Conservation (phyloP, 1,140 invertebrate genomes). For the Holcopasites calliopsidis region DNA sequence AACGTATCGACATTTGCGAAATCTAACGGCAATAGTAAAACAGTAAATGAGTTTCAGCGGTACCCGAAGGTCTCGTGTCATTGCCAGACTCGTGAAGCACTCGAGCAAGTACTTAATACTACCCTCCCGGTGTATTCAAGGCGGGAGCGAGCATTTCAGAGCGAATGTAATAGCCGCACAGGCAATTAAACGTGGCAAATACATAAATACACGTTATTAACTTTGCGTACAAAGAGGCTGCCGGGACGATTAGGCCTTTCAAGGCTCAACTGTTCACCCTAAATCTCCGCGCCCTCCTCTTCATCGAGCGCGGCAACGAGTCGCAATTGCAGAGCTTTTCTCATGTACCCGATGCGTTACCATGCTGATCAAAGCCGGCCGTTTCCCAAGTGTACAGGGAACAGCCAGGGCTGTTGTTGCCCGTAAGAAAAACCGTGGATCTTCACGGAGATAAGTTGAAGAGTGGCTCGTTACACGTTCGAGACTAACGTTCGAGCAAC, state of each 20-base stretch:
- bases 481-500: not conserved
- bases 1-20: no score
- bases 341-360: conserved; percentile 38
- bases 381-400: conserved; percentile 4
- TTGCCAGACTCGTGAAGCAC: conserved; percentile 46
- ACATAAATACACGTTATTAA: conserved; percentile 75
- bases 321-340: conserved; percentile 45
- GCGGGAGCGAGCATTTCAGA: conserved; percentile 41
- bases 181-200: conserved; percentile 72
- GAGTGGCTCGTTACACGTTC: conserved; percentile 27
- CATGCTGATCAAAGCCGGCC: conserved; percentile 43
- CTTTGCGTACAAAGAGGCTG: conserved; percentile 69
- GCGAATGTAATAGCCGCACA: conserved; percentile 66
- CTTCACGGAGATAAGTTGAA: conserved; percentile 21
- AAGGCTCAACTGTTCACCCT: conserved; percentile 50
- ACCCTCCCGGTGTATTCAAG: conserved; percentile 42
- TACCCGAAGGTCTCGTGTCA: conserved; percentile 42
- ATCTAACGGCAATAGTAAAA: not conserved
- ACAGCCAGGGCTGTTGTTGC: conserved; percentile 26
- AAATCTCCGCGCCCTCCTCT: conserved; percentile 34
- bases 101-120: conserved; percentile 46
- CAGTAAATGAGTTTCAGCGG: no score
- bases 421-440: conserved; percentile 34
- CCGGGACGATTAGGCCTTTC: conserved; percentile 65
- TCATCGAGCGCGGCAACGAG: conserved; percentile 19